Evolutionary conservation across 2,113 vertebrate species (phyloP).

Genomic region (Tetraodon nigroviridis): DNA sequence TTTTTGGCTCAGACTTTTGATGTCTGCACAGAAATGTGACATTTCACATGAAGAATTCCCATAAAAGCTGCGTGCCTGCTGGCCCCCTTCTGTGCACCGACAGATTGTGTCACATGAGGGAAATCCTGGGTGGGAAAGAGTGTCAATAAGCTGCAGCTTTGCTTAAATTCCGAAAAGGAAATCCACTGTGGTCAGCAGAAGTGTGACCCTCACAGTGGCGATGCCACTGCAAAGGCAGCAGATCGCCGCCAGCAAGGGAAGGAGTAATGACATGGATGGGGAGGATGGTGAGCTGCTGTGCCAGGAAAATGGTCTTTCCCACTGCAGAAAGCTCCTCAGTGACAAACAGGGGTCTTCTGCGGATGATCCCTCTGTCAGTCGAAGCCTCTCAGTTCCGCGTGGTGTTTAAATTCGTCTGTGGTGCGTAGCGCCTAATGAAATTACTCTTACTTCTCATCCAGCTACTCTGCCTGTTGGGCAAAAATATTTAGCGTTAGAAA

Average conservation of each 20-base stretch:
- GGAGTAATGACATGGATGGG: constrained; percentile 31
- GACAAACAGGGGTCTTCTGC: background rate
- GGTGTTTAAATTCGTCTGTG: background rate
- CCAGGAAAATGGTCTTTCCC: constrained; percentile 22
- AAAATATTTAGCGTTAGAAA: background rate
- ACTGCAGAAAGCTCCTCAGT: constrained; percentile 10
- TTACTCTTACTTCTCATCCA: background rate
- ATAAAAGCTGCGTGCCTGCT: background rate
- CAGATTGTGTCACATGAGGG: constrained; percentile 1
- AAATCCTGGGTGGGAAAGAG: background rate
- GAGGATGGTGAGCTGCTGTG: constrained; percentile 8
- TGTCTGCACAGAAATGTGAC: background rate
- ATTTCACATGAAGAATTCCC: background rate
- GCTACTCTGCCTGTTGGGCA: background rate
- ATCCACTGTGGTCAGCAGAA: constrained; percentile 45
- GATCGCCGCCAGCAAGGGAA: constrained; percentile 39
- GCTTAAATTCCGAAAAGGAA: constrained; percentile 20
- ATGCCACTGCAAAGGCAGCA: constrained; percentile 28
- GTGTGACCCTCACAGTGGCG: constrained; percentile 20
- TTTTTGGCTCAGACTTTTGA: no score
- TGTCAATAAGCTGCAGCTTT: constrained; percentile 4
- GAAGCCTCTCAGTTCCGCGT: background rate
- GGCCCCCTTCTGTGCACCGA: background rate
- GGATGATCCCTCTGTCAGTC: constrained; percentile 1
- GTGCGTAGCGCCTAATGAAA: background rate